phyloP scores from a whole-genome alignment of 2,113 vertebrate genomes.

The Otis tarda region DNA sequence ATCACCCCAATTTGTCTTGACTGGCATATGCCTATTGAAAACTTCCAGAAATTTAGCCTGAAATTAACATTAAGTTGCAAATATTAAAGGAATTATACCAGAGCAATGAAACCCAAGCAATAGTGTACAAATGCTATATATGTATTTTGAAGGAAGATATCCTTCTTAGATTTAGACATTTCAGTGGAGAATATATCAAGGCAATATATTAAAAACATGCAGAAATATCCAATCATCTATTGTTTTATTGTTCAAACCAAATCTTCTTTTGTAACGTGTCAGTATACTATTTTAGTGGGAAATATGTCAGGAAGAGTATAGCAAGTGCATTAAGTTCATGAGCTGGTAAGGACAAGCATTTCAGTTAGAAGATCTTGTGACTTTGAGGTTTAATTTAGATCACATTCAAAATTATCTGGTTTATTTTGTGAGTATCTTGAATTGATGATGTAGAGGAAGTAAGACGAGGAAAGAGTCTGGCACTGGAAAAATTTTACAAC shows the following conservation, averaged over 20 bases:
- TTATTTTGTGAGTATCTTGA: neutral
- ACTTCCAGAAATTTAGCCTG: constrained; percentile 34
- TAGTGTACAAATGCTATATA: neutral
- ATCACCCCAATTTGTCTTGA: constrained; percentile 63
- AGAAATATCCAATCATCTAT: neutral
- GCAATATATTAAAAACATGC: neutral
- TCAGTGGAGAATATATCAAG: neutral
- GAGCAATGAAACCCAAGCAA: neutral
- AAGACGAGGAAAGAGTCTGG: neutral
- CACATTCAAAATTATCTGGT: neutral
- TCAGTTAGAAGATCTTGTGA: neutral
- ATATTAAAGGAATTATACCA: neutral
- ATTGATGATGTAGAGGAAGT: neutral
- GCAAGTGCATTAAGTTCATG: neutral
- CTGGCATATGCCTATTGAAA: constrained; percentile 55
- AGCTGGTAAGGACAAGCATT: neutral
- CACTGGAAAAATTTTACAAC: neutral
- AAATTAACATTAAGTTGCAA: constrained; percentile 33
- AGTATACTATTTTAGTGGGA: neutral
- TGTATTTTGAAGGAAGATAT: neutral
- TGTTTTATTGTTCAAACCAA: neutral
- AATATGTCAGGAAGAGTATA: neutral
- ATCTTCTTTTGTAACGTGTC: neutral
- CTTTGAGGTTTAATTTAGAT: neutral
- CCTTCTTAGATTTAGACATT: neutral